Conservation (phyloP, 2,797 vertebrate genomes). For the Bradypodion ventrale region DNA sequence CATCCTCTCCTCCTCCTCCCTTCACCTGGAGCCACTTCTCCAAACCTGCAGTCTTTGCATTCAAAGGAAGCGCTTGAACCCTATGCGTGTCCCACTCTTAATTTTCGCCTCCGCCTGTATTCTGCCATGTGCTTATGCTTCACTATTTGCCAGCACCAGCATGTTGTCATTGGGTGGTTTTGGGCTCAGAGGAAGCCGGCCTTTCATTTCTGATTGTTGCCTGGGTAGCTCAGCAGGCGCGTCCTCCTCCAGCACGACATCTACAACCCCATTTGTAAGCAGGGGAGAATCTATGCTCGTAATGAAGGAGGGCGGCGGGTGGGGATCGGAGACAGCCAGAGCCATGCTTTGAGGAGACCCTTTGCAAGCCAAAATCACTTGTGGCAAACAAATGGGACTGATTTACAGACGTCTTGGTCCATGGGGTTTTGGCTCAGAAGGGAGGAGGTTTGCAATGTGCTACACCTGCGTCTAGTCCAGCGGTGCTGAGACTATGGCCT, state of each 20-base stretch:
- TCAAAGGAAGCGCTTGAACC: too few relatives aligned
- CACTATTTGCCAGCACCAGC: neutral
- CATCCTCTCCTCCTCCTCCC: neutral
- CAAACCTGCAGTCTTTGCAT: too few relatives aligned
- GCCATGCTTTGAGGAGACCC: neutral
- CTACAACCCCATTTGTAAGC: neutral
- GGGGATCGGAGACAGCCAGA: too few relatives aligned
- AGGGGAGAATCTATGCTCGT: neutral
- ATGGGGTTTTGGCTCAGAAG: too few relatives aligned
- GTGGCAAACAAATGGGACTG: too few relatives aligned
- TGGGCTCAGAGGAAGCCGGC: constrained; percentile 7
- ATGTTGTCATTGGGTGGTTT: too few relatives aligned
- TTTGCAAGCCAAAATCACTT: neutral
- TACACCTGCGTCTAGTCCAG: too few relatives aligned
- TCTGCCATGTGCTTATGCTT: neutral
- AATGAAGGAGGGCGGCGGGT: too few relatives aligned
- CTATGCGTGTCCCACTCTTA: too few relatives aligned
- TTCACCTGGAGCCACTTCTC: neutral
- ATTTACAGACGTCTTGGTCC: neutral
- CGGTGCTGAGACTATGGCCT: too few relatives aligned
- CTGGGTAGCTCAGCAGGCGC: neutral
- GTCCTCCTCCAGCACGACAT: neutral
- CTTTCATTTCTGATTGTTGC: neutral
- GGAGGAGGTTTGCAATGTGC: too few relatives aligned
- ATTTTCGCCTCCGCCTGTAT: neutral